These are phyloP conservation scores for Pheosia gnoma DNA, from an alignment of 2,888 invertebrate genomes.

Conservation along the genomic window DNA sequence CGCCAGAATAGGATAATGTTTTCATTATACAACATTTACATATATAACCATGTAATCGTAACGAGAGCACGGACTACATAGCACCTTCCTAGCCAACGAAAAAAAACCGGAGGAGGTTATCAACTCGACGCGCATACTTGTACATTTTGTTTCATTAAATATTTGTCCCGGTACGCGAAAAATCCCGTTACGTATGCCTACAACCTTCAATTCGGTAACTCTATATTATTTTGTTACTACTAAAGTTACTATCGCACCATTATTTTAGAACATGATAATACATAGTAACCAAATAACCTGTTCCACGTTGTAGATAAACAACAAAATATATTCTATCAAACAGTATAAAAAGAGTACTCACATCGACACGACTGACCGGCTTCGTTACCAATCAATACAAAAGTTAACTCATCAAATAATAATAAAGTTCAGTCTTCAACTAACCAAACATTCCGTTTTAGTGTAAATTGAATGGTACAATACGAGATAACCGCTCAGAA, in stretches of 20 bases:
- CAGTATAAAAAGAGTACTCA: slow-evolving; percentile 25
- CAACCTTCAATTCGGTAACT: no score
- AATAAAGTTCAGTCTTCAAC: slow-evolving; percentile 17
- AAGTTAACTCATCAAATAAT: slow-evolving; percentile 39
- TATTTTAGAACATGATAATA: not conserved
- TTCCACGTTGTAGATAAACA: not conserved
- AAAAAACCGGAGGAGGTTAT: no score
- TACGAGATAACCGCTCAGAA: slow-evolving; percentile 19
- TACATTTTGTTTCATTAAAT: no score
- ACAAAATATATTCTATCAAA: not conserved
- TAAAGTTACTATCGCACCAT: not conserved
- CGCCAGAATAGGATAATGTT: no score
- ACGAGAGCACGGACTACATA: no score
- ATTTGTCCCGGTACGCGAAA: no score
- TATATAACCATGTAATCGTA: no score
- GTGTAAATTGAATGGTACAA: not conserved
- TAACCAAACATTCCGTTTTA: not conserved
- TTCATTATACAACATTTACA: no score
- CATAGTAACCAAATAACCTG: not conserved
- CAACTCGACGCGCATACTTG: no score
- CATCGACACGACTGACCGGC: slow-evolving; percentile 21
- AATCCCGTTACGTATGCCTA: no score
- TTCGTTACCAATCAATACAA: slow-evolving; percentile 32
- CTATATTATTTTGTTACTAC: no score
- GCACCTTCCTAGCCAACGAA: no score